Base-by-base conservation (phyloP, 2,113 vertebrate species). In the Diglossa brunneiventris region DNA sequence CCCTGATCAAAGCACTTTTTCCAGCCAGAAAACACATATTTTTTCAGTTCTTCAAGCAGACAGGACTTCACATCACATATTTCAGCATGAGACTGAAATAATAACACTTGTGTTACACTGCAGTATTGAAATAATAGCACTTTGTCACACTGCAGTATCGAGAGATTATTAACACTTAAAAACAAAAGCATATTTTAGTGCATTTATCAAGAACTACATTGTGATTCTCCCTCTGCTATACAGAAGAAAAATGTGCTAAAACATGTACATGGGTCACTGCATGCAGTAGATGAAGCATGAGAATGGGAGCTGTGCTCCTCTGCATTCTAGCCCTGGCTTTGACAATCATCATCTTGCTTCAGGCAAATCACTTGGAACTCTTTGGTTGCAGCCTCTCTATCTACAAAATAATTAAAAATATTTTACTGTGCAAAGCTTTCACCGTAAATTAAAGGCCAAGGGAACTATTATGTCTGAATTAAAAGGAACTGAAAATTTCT, bases 351-450 rank as follows among this genome's bases (percentile, higher is more conserved):
- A 58, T 59, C 75, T 94, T 74, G 88, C 96, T 95, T 77, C 72
- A 68, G 90, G 93, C 85, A 95, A 86, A 77, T 86, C 59, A 64
- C 61, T 96, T 81, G 58, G 66, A 93, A 91, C 52, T 80, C 79
- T 59, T 67, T 28, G 16, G 39, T 41, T 55, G 42, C 50, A 70
- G 62, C 31, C 73, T 59, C 59, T 88, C 63, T 50, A 39, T 33
- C 67, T 85, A 41, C 44, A 55, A 94, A 95, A 93, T 68, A 75
- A 86, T 67, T 69, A 80, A 91, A 83, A 95, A 70, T 83, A 90
- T 70, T 92, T 88, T 86, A 39, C 61, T 61, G 10, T 69, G 39
- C 72, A 90, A 70, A 81, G 72, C 7, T 88, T 91, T 88, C 42
- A 33, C 33, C 13, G 20, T 61, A 86, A 79, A 63, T 88, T 74